phyloP scores from a whole-genome alignment of 2,888 invertebrate genomes.

The Heteromyza rotundicornis region DNA sequence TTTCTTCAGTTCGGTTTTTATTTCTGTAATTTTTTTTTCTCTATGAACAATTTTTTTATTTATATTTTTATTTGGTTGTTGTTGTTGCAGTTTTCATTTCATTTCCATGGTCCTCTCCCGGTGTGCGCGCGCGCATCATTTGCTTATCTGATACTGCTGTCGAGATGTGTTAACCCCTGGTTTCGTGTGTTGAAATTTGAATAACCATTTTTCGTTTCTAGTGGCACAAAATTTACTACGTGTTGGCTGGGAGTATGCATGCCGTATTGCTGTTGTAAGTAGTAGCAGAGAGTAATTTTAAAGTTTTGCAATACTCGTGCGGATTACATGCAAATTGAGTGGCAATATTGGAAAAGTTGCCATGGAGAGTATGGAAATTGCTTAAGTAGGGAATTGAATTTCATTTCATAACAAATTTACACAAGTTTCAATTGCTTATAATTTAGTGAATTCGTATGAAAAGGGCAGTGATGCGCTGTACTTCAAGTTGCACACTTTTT shows the following conservation, averaged over 20 bases:
- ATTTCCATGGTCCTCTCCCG: neutral
- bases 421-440: no score
- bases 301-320: neutral
- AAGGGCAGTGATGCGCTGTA: no score
- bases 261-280: neutral
- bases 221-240: neutral
- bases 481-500: no score
- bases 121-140: constrained; percentile 5
- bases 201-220: no score
- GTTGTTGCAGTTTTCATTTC: no score
- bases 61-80: no score
- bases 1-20: constrained; percentile 16
- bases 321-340: neutral
- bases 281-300: neutral
- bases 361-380: no score
- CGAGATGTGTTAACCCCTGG: neutral
- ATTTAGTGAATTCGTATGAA: no score
- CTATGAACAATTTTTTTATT: no score
- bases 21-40: neutral
- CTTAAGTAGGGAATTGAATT: no score
- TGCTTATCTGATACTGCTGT: constrained; percentile 11
- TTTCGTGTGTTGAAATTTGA: neutral
- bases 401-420: no score
- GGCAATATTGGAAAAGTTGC: neutral
- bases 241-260: neutral